Base-by-base conservation (phyloP, 2,888 invertebrate species). In the Fabriciana adippe region DNA sequence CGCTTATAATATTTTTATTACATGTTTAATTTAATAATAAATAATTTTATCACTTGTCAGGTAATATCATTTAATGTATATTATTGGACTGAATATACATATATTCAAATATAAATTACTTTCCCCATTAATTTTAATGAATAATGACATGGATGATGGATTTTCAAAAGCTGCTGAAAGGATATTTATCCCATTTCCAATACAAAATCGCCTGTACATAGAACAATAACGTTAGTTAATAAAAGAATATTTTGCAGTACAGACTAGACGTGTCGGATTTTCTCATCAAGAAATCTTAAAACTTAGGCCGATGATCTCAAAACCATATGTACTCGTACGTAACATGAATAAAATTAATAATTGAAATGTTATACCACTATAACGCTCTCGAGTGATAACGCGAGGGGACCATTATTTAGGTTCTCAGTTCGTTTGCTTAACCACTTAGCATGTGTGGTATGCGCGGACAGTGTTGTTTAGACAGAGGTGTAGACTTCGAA, bases 401-500 rank as follows among this genome's bases (percentile, higher is more conserved):
- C 80, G 65, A 26, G 26, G 79, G 79, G 75, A 64, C 75, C 76
- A 77, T 82, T 82, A 82, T 82, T 79, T 59, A 78, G 76, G 80
- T 78, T 77, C 78, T 76, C 72, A 76, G 76, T 81, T 72, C 75
- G 82, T 90, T 90, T 89, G 81, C 78, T 80, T 74, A 86, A 84
- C 72, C 80, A 76, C 85, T 91, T 90, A 90, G 84, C 87, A 81
- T 79, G 72, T 75, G 82, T 80, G 77, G 78, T 74, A 73, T 84
- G 75, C 80, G 79, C 82, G 81, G 80, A 81, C 82, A 79, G 77
- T 79, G 79, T 79, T 87, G 86, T 88, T 85, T 84, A 86, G 88
- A 88, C 75, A 82, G 84, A 81, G 89, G 89, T 82, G 89, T 87
- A 83, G 82, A 80, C 86, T 80, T 79, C 81, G 87, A 88, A 87